Base-by-base conservation (phyloP, 2,888 invertebrate genomes). In the Drosophila anceps region DNA sequence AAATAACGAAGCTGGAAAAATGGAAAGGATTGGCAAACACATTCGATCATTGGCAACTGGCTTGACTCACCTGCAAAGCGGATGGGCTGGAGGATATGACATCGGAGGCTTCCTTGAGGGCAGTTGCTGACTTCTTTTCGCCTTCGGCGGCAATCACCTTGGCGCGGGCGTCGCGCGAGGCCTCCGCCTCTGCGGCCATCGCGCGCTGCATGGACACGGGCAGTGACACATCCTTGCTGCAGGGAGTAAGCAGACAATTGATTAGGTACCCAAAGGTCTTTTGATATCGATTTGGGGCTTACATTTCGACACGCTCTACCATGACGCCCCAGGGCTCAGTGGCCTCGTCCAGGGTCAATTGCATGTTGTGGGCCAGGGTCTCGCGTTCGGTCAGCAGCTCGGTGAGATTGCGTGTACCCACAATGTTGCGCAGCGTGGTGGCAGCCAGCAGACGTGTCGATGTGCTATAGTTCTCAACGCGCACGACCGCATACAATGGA, bases 241-340 rank as follows among this genome's bases (percentile, higher is more conserved):
- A 62, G 55, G 12, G 0, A 3, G 10, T 48, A 5, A 27, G 15
- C 1, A 20, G 24, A 9, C 5, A 24, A 18, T 43, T 41, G 24
- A 35, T 27, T 9, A 29, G 29, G 15, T 48, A 10, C 1, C 13
- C 8, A 31, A 1, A 31, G 29, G 29, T 31, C 29, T 31, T 31
- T 7, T 8, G 29, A 0, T 9, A 18, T 54, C 13, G 39, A 20
- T 33, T 9, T 5, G 31, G 24, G 7, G 20, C 95, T 95, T 94
- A 97, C 97, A 98, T 98, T 95, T 98, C 98, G 31, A 98, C 98
- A 78, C 98, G 94, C 92, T 98, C 98, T 15, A 98, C 98, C 93
- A 98, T 97, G 44, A 98, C 97, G 33, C 98, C 98, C 98, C 98
- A 98, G 2, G 97, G 97, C 90, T 97, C 97, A 15, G 93, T 93